phyloP scores from a whole-genome alignment of 2,888 invertebrate species.

The Malacosoma neustria region DNA sequence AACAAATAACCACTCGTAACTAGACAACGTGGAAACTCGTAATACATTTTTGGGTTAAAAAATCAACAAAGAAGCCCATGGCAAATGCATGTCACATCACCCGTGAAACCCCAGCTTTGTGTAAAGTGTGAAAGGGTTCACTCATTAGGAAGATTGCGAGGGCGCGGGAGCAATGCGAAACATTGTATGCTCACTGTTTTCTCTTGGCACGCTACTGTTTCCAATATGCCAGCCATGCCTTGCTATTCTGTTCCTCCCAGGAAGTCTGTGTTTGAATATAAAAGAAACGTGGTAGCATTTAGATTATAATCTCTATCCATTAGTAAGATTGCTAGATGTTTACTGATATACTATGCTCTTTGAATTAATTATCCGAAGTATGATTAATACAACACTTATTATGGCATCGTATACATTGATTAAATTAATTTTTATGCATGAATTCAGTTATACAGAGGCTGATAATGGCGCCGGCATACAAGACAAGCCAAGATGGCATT shows the following conservation, averaged over 20 bases:
- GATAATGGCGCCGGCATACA: slow-evolving; percentile 29
- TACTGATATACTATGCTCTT: too few species aligned
- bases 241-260: slow-evolving; percentile 37
- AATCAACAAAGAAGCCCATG: slow-evolving; percentile 49
- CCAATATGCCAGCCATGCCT: slow-evolving; percentile 32
- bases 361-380: too few species aligned
- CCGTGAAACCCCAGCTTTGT: slow-evolving; percentile 68
- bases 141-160: slow-evolving; percentile 75
- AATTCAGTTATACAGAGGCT: slow-evolving; percentile 15
- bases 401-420: background rate
- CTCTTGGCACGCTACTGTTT: slow-evolving; percentile 40
- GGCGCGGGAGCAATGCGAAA: slow-evolving; percentile 48
- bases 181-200: slow-evolving; percentile 57
- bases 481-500: slow-evolving; percentile 53
- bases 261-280: slow-evolving; percentile 48
- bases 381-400: background rate
- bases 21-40: too few species aligned
- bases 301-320: slow-evolving; percentile 34
- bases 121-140: slow-evolving; percentile 69
- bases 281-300: slow-evolving; percentile 35
- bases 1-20: too few species aligned
- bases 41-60: too few species aligned
- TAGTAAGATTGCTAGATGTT: slow-evolving; percentile 39
- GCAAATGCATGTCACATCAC: slow-evolving; percentile 64
- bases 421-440: background rate